These are phyloP conservation scores for Carassius gibelio DNA, from an alignment of 2,113 vertebrate genomes.

Conservation along the genomic window DNA sequence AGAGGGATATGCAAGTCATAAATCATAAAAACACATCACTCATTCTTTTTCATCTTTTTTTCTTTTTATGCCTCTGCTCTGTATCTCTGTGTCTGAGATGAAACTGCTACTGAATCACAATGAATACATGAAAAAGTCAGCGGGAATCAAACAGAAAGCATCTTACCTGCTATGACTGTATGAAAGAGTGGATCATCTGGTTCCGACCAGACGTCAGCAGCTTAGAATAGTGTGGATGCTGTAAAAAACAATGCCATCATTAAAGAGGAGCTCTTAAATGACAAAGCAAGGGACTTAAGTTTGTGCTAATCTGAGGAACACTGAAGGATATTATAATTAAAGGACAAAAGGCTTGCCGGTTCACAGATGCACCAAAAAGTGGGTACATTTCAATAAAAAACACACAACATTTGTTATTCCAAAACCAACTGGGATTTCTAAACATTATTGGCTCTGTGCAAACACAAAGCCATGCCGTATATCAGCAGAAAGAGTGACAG, in stretches of 20 bases:
- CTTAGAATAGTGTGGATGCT: not conserved
- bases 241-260: not conserved
- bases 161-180: not conserved
- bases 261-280: not conserved
- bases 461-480: constrained; percentile 35
- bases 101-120: not conserved
- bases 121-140: not conserved
- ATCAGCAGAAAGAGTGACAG: constrained; percentile 39
- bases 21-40: not conserved
- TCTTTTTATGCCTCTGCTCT: not conserved
- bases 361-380: constrained; percentile 16
- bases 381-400: not conserved
- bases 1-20: not conserved
- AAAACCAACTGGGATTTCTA: constrained; percentile 7
- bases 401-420: constrained; percentile 28
- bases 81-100: not conserved
- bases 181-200: not conserved
- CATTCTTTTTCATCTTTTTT: not conserved
- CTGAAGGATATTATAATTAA: not conserved
- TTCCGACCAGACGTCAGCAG: not conserved
- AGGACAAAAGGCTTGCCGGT: not conserved
- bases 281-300: not conserved
- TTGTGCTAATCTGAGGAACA: not conserved
- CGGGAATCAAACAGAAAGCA: not conserved
- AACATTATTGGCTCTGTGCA: constrained; percentile 16